These are phyloP conservation scores for Drosophila ustulata DNA, from an alignment of 2,888 invertebrate species.

Conservation along the genomic window DNA sequence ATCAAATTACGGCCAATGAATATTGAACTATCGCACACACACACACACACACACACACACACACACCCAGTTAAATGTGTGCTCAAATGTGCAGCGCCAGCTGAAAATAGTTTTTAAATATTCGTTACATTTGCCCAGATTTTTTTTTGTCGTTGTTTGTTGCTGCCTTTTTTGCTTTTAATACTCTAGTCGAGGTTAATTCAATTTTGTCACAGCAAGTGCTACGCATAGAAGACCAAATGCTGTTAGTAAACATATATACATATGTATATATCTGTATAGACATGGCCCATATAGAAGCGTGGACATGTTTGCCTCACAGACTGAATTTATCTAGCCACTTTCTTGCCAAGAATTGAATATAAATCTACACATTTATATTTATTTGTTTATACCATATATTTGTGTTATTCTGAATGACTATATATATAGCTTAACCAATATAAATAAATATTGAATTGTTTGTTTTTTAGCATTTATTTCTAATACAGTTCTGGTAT, in stretches of 20 bases:
- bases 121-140: constrained; percentile 43
- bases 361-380: background rate
- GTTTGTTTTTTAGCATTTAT: too few species aligned
- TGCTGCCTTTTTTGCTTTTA: constrained; percentile 4
- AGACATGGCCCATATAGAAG: too few species aligned
- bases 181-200: background rate
- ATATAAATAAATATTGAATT: too few species aligned
- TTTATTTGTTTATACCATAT: background rate
- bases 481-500: too few species aligned
- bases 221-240: background rate
- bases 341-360: too few species aligned
- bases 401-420: too few species aligned
- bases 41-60: constrained; percentile 18
- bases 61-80: constrained; percentile 10
- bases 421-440: too few species aligned
- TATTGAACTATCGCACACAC: constrained; percentile 71
- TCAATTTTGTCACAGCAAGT: constrained; percentile 1
- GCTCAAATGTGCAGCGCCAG: constrained; percentile 39
- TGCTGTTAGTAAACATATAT: background rate
- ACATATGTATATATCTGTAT: background rate
- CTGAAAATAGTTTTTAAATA: constrained; percentile 60
- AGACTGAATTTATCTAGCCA: too few species aligned
- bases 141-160: background rate
- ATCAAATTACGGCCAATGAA: constrained; percentile 81
- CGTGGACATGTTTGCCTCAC: too few species aligned